phyloP scores from a whole-genome alignment of 2,888 invertebrate genomes.

The Drosophila pseudotakahashii region DNA sequence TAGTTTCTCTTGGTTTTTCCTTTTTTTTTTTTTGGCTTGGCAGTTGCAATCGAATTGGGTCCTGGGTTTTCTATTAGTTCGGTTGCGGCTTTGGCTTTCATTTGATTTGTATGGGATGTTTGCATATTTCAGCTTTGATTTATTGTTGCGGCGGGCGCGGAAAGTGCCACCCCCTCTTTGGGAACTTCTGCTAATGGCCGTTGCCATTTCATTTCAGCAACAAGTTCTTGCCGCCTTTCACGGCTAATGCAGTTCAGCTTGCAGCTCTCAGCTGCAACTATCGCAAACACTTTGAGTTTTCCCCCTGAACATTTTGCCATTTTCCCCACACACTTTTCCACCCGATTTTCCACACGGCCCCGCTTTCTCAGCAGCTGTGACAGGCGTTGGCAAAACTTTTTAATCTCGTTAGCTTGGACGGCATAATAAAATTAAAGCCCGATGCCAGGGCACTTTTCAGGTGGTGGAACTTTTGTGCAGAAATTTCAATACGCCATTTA shows the following conservation, averaged over 20 bases:
- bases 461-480: conserved; percentile 38
- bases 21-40: conserved; percentile 17
- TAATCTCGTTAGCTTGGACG: conserved; percentile 71
- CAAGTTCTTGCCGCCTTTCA: conserved; percentile 49
- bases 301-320: conserved; percentile 8
- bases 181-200: conserved; percentile 40
- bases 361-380: conserved; percentile 40
- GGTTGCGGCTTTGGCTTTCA: conserved; percentile 51
- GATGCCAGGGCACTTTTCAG: conserved; percentile 42
- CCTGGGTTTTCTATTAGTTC: conserved; percentile 45
- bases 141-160: conserved; percentile 46
- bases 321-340: neutral
- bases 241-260: conserved; percentile 47
- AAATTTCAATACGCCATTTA: conserved; percentile 78
- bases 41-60: conserved; percentile 38
- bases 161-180: conserved; percentile 15
- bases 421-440: conserved; percentile 75
- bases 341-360: neutral
- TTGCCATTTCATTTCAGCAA: conserved; percentile 63
- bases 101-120: conserved; percentile 67
- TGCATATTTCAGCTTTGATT: conserved; percentile 65
- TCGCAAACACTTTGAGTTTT: conserved; percentile 57
- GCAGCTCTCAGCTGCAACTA: conserved; percentile 52
- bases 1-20: neutral
- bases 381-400: conserved; percentile 69